Base-by-base conservation (phyloP, 1,140 invertebrate genomes). In the Nasonia giraulti region DNA sequence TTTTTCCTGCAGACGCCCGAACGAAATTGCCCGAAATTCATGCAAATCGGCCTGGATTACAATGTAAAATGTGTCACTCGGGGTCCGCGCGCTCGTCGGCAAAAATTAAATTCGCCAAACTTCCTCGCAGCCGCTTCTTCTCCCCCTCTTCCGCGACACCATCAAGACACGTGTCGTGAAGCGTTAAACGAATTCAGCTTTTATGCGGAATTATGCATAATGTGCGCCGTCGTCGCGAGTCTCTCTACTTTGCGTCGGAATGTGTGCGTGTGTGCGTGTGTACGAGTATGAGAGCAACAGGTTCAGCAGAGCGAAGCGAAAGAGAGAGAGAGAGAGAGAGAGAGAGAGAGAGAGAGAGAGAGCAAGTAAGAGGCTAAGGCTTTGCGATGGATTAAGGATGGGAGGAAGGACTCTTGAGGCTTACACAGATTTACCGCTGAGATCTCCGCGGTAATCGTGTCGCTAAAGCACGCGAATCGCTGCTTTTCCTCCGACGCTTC, bases 301-400 rank as follows among this genome's bases (percentile, higher is more conserved):
- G 77, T 80, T 80, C 20, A 5, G 55, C 7, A 50, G 17, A 79
- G 62, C 40, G 62, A 23, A 71, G 27, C 23, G 31, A 27, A 2
- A 27, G 68, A 37, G 33, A 37, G 33, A 37, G 33, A 37, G 33
- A 37, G 33, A 33, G 10, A 44, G 23, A 37, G 33, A 37, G 33
- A 37, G 33, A 33, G 10, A 44, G 23, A 5, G 14, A 6, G 10
- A 44, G 23, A 5, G 14, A 6, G 20, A 47, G 69, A 17, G 62
- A 68, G 47, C 84, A 88, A 86, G 88, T 90, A 90, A 90, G 89
- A 89, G 88, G 88, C 90, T 89, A 88, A 90, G 88, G 89, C 87
- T 89, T 88, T 88, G 87, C 86, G 84, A 89, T 90, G 91, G 90
- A 92, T 92, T 91, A 91, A 91, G 90, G 90, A 88, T 44, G 86